Percentiles rank a stretch among this genome's conserved stretches.
Conservation (phyloP, 2,888 invertebrate species). For the Xanthia togata region DNA sequence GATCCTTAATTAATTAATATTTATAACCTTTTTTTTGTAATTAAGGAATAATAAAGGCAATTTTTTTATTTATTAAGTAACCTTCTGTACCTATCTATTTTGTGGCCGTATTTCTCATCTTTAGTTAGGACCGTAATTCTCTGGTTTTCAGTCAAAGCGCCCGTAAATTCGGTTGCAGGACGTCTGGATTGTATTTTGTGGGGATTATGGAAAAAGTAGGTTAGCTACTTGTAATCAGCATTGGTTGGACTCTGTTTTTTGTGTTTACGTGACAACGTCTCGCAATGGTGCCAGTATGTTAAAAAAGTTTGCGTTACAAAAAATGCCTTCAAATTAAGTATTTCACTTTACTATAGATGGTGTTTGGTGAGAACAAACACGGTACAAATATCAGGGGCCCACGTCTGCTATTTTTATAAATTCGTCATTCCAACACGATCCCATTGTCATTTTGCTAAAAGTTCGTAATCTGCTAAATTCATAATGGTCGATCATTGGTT, state of each 20-base stretch:
- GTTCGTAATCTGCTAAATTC: too few relatives aligned
- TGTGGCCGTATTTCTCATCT: slow-evolving; percentile 1
- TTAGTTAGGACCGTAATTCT: slow-evolving; percentile 21
- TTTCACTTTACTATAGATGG: too few relatives aligned
- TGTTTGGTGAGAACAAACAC: neutral
- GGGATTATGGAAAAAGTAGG: slow-evolving; percentile 22
- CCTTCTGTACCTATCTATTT: neutral
- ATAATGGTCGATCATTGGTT: too few relatives aligned
- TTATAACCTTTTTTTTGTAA: too few relatives aligned
- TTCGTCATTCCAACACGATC: too few relatives aligned
- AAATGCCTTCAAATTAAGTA: neutral
- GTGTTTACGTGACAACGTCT: neutral
- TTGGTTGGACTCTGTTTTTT: neutral
- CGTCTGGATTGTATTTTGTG: slow-evolving; percentile 16
- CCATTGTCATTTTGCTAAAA: too few relatives aligned
- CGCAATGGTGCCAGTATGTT: neutral
- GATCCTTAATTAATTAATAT: too few relatives aligned
- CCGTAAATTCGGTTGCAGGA: slow-evolving; percentile 21
- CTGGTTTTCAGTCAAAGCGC: slow-evolving; percentile 38
- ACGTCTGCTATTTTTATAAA: too few relatives aligned
- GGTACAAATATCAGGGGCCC: neutral
- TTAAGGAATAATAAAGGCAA: too few relatives aligned
- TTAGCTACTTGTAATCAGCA: slow-evolving; percentile 2
- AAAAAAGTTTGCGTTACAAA: neutral
- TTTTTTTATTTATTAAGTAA: too few relatives aligned